A percentile compares a stretch with the other conserved stretches of the same genome.
These are phyloP conservation scores for Misgurnus anguillicaudatus DNA, from an alignment of 2,113 vertebrate species.

Conservation along the genomic window DNA sequence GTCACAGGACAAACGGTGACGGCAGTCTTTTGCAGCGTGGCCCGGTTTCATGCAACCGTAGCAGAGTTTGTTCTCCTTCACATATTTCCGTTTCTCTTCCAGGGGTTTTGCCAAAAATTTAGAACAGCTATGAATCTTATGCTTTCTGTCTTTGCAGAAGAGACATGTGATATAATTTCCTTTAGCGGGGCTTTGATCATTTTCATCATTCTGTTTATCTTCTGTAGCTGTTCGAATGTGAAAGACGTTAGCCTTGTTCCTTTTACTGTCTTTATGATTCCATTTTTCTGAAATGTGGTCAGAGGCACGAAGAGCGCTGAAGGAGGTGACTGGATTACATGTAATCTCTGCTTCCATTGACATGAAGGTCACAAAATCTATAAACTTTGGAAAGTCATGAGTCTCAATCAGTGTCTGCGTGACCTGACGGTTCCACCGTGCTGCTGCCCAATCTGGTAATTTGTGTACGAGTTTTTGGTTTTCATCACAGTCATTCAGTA, in stretches of 20 bases:
- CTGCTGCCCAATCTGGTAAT: slow-evolving; percentile 36
- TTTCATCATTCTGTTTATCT: neutral
- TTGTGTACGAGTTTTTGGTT: no score
- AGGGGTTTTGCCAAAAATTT: no score
- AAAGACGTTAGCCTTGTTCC: slow-evolving; percentile 17
- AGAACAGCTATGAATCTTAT: no score
- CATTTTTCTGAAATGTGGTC: neutral
- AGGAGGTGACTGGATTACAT: slow-evolving; percentile 31
- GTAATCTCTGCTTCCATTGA: slow-evolving; percentile 22
- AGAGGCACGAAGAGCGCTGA: neutral
- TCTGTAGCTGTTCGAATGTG: slow-evolving; percentile 11
- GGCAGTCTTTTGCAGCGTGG: no score
- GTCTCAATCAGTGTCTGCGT: slow-evolving; percentile 25
- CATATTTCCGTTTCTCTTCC: no score
- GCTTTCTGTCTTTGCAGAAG: no score
- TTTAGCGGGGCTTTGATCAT: neutral
- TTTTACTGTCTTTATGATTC: neutral
- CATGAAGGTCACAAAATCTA: slow-evolving; percentile 29
- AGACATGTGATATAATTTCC: slow-evolving; percentile 16
- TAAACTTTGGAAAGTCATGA: slow-evolving; percentile 17
- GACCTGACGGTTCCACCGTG: slow-evolving; percentile 38
- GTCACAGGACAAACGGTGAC: no score
- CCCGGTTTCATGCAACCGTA: no score
- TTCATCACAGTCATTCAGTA: no score
- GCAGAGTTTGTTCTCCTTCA: no score